phyloP scores from a whole-genome alignment of 1,140 invertebrate genomes.

The Contarinia nasturtii region DNA sequence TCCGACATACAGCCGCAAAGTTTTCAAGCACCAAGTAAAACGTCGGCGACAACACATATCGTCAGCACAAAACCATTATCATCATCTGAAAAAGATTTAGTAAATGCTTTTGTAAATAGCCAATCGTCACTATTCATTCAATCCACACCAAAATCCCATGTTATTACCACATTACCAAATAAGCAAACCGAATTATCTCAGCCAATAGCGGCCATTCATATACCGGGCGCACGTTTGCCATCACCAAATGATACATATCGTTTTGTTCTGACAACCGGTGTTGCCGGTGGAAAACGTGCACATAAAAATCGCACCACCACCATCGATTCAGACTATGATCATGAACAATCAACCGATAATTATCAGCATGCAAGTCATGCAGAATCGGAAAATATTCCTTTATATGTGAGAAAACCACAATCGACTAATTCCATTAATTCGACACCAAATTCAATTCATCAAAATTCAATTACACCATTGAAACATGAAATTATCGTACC shows the following conservation, averaged over 20 bases:
- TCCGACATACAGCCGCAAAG: conserved; percentile 19
- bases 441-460: too few species aligned
- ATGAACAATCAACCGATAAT: too few species aligned
- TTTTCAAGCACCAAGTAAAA: conserved; percentile 9
- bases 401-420: too few species aligned
- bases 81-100: background rate
- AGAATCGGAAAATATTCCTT: too few species aligned
- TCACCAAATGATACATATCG: background rate
- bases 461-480: too few species aligned
- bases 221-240: background rate
- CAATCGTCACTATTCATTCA: background rate
- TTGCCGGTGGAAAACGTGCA: too few species aligned
- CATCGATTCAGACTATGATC: too few species aligned
- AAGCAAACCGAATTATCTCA: background rate
- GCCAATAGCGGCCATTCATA: background rate
- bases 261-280: background rate
- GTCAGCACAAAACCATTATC: background rate
- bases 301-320: background rate
- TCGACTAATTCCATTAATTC: too few species aligned
- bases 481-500: conserved; percentile 9
- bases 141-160: background rate
- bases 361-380: too few species aligned
- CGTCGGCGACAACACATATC: background rate
- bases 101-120: conserved; percentile 5
- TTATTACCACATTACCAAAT: background rate